Percentiles rank a stretch among this genome's conserved stretches.
Conservation (phyloP, 2,797 vertebrate species). For the Phoeniculus purpureus region DNA sequence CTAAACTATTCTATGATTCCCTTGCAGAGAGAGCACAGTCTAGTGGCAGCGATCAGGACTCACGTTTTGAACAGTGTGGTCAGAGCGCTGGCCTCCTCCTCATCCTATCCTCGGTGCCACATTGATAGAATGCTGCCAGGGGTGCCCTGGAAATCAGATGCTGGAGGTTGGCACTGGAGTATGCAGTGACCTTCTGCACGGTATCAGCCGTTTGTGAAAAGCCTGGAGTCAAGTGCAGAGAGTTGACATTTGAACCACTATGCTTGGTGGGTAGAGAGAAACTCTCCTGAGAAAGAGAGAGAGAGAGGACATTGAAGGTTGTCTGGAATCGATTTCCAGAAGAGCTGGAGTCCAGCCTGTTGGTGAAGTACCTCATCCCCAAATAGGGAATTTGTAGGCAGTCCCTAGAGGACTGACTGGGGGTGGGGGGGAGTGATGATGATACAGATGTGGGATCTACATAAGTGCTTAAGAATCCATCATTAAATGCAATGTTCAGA, state of each 20-base stretch:
- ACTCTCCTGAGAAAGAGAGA: not conserved
- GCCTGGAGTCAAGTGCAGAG: not conserved
- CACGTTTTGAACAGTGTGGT: accelerated
- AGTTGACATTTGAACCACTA: not conserved
- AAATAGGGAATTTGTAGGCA: not conserved
- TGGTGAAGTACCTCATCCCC: not conserved
- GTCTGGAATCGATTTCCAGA: not conserved
- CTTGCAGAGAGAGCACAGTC: not conserved
- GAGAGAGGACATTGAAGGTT: not conserved
- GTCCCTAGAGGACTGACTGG: not conserved
- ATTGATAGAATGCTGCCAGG: accelerated
- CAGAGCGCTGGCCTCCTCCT: not conserved
- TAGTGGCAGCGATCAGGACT: not conserved
- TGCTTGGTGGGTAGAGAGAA: not conserved
- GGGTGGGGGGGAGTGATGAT: not conserved
- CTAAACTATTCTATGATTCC: too few relatives aligned
- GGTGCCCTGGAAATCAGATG: too few relatives aligned
- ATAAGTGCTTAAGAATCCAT: not conserved
- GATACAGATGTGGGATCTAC: not conserved
- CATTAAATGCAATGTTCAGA: not conserved
- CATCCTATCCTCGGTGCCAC: not conserved
- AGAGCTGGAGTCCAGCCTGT: not conserved
- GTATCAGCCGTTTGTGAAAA: not conserved
- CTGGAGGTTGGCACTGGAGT: not conserved
- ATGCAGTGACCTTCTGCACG: not conserved